Base-by-base conservation (phyloP, 30 jellyfish, hydroid and myxozoan genomes). In the Sanderia malayensis region DNA sequence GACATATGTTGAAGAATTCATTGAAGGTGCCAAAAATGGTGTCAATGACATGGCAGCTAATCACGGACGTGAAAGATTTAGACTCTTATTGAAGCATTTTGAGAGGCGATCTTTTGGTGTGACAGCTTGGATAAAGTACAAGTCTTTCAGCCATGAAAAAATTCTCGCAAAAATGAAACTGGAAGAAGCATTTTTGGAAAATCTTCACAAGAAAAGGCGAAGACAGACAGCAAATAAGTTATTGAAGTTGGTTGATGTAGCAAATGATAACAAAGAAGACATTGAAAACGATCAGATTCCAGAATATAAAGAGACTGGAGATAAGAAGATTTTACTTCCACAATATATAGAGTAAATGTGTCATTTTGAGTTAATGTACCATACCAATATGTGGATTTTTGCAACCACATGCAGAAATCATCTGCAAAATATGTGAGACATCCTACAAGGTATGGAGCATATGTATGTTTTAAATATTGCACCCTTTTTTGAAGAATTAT, bases 151-250 rank as follows among this genome's bases (percentile, higher is more conserved):
- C 26, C 58, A 73, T 19, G 31, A 53, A 22, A 29, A 31, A 20
- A 73, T 73, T 4, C 64, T 73, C 34, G 66, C 63, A 7, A 73
- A 55, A 57, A 33, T 73, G 22, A 73, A 22, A 37, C 26, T 73
- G 26, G 85, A 73, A 32, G 85, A 73, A 30, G 66, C 85, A 2
- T 73, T 73, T 59, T 44, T 73, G 11, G 85, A 73, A 44, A 73
- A 73, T 31, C 47, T 73, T 31, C 61, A 73, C 59, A 73, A 41
- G 27, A 73, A 32, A 9, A 73, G 62, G 49, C 52, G 13, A 6
- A 37, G 52, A 37, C 6, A 37, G 52, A 37, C 13, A 13, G 13
- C 13, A 37, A 37, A 37, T 6, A 37, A 37, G 52, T n/a, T n/a
- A n/a, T 4, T 37, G 6, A 37, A 37, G 13, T 37, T 37, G 52